Conservation (phyloP, 2,888 invertebrate species). For the Oscheius sp. region DNA sequence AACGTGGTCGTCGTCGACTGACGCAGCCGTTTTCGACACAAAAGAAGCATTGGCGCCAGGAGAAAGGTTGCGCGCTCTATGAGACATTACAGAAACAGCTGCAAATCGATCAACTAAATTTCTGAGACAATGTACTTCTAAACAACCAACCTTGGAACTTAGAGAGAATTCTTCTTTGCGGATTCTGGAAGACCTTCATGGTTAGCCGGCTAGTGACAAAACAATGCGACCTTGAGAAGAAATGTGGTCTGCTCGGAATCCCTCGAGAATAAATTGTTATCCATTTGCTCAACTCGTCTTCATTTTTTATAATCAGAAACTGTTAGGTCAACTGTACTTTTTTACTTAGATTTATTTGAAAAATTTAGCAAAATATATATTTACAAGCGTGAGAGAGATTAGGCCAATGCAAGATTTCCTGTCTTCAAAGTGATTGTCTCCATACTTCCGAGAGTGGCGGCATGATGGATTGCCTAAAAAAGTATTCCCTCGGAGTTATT, state of each 20-base stretch:
- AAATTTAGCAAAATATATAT: conserved; percentile 15
- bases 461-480: conserved; percentile 1
- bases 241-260: not conserved
- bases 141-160: not conserved
- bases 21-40: conserved; percentile 14
- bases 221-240: not conserved
- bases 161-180: conserved; percentile 7
- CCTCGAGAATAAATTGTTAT: not conserved
- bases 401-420: conserved; percentile 3
- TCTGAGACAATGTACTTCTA: not conserved
- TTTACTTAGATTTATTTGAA: not conserved
- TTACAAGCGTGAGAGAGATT: not conserved
- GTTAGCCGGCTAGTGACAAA: not conserved
- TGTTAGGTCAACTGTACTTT: not conserved
- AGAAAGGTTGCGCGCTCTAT: conserved; percentile 24
- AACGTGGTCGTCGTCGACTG: conserved; percentile 8
- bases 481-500: not conserved
- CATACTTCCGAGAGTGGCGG: not conserved
- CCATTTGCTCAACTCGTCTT: not conserved
- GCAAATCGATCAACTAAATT: conserved; percentile 23
- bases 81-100: conserved; percentile 23
- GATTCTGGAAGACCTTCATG: not conserved
- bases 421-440: not conserved
- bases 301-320: not conserved
- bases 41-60: conserved; percentile 22